Evolutionary conservation across 1,140 invertebrate genomes (phyloP).

Genomic region (Caligus rogercresseyi): DNA sequence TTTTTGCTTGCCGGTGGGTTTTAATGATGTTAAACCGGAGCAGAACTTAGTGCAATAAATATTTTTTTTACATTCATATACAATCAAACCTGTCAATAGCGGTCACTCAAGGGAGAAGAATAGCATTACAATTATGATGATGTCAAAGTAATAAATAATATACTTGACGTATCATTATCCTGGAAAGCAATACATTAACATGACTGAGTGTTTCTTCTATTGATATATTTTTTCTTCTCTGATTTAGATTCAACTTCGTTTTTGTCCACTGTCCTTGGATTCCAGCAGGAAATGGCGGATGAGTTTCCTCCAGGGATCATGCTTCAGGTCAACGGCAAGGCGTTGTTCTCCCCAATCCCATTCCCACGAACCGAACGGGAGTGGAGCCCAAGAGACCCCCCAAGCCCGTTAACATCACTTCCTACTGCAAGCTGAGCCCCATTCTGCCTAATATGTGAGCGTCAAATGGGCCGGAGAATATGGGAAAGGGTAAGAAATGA

Average conservation of each 20-base stretch:
- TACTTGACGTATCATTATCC: no score
- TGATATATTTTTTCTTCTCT: slow-evolving; percentile 26
- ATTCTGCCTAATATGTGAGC: slow-evolving; percentile 59
- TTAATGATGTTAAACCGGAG: no score
- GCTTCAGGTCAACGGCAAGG: slow-evolving; percentile 90
- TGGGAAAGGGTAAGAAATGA: slow-evolving; percentile 40
- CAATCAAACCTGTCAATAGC: no score
- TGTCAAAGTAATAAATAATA: no score
- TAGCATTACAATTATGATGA: no score
- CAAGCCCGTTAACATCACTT: slow-evolving; percentile 84
- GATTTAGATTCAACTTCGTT: slow-evolving; percentile 60
- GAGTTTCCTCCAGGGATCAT: slow-evolving; percentile 79
- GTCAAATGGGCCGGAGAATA: slow-evolving; percentile 77
- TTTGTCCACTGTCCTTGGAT: slow-evolving; percentile 58
- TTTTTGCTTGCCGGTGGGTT: no score
- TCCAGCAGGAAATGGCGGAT: slow-evolving; percentile 81
- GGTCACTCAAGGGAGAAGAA: no score
- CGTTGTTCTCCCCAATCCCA: slow-evolving; percentile 83
- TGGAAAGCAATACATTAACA: no score
- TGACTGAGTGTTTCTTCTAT: no score
- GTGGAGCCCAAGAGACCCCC: slow-evolving; percentile 93
- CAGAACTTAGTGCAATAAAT: no score
- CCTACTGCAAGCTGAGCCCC: slow-evolving; percentile 69
- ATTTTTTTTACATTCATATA: no score
- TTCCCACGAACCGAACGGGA: slow-evolving; percentile 91